Percentiles rank a stretch among this genome's conserved stretches.
These are phyloP conservation scores for Augochlora pura DNA, from an alignment of 1,140 invertebrate genomes.

Conservation along the genomic window DNA sequence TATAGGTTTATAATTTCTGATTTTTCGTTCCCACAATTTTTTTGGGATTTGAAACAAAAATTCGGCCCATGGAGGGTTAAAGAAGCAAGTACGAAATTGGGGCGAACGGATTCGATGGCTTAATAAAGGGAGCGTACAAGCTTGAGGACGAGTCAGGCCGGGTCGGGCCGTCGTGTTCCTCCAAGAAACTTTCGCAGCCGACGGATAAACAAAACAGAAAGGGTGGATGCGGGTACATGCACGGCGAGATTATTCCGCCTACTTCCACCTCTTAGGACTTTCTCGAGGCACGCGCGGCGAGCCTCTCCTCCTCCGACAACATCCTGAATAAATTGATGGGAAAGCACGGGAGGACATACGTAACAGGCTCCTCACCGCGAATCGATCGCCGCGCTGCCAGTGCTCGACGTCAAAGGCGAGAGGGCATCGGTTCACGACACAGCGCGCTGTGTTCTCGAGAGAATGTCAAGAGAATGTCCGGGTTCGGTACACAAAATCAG, in stretches of 20 bases:
- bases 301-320: not conserved
- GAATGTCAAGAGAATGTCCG: not conserved
- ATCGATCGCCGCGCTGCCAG: conserved; percentile 18
- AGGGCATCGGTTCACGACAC: no score
- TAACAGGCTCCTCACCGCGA: conserved; percentile 1
- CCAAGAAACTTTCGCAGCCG: conserved; percentile 12
- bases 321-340: conserved; percentile 32
- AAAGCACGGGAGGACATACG: conserved; percentile 11
- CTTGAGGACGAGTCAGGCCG: conserved; percentile 22
- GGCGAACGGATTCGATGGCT: not conserved
- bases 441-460: not conserved
- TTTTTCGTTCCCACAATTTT: no score
- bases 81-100: not conserved
- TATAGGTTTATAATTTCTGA: no score
- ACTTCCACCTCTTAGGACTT: not conserved
- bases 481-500: not conserved
- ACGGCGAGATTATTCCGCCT: conserved; percentile 31
- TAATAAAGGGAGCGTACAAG: conserved; percentile 29
- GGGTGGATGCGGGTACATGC: conserved; percentile 4
- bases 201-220: conserved; percentile 37
- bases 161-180: conserved; percentile 6
- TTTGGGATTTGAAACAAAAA: no score
- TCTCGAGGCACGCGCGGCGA: not conserved
- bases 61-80: not conserved
- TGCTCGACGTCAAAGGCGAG: not conserved